These are phyloP conservation scores for Pristionchus maxplancki DNA, from an alignment of 2,888 invertebrate genomes.

Conservation along the genomic window DNA sequence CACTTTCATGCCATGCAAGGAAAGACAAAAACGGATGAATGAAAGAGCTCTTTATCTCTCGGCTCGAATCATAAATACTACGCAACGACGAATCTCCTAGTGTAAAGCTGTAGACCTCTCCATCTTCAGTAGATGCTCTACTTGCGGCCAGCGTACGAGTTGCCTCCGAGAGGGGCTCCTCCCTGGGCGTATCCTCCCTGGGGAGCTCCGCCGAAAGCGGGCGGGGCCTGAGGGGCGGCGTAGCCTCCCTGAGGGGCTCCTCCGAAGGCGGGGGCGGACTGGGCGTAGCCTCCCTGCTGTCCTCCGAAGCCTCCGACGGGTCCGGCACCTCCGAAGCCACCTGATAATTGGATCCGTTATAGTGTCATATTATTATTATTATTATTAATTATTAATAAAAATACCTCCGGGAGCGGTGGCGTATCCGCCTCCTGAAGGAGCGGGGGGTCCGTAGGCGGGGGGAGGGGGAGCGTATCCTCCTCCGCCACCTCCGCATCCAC, in stretches of 20 bases:
- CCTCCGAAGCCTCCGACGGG: conserved; percentile 42
- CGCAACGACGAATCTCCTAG: conserved; percentile 31
- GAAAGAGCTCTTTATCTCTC: neutral
- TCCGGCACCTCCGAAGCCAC: neutral
- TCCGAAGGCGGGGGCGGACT: conserved; percentile 24
- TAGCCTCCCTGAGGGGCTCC: conserved; percentile 27
- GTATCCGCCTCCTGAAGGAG: conserved; percentile 17
- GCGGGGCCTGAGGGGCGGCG: neutral
- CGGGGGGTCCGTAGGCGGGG: neutral
- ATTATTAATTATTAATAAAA: too few species aligned
- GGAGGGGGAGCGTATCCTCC: conserved; percentile 45
- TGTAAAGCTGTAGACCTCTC: conserved; percentile 36
- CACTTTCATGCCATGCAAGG: neutral
- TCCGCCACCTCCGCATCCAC: conserved; percentile 34
- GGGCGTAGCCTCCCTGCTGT: conserved; percentile 12
- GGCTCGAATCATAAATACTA: conserved; percentile 29
- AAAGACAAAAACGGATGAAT: neutral
- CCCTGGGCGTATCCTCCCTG: conserved; percentile 34
- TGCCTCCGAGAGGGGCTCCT: conserved; percentile 42
- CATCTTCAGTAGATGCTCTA: neutral
- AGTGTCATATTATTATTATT: too few species aligned
- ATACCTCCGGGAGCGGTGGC: conserved; percentile 30
- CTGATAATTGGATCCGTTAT: too few species aligned
- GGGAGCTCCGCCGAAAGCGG: conserved; percentile 7
- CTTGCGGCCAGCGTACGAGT: conserved; percentile 32